phyloP scores from a whole-genome alignment of 2,113 vertebrate species.

The Ovis canadensis region DNA sequence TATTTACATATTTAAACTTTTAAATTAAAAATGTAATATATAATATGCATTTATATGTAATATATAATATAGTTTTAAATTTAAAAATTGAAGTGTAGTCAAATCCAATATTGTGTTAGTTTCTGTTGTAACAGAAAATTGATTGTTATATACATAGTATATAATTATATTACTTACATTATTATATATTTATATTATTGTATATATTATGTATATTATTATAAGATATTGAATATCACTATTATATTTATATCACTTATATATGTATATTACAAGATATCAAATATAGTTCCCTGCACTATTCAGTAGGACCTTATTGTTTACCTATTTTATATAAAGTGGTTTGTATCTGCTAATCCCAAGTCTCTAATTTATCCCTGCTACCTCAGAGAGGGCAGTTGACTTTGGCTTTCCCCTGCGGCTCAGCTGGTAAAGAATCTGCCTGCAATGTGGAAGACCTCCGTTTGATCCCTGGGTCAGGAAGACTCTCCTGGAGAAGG shows the following conservation, averaged over 20 bases:
- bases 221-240: not conserved
- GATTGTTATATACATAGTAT: not conserved
- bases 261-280: not conserved
- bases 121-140: not conserved
- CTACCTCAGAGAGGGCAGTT: not conserved
- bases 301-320: not conserved
- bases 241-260: not conserved
- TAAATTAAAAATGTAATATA: not conserved
- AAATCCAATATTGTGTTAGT: not conserved
- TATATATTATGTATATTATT: not conserved
- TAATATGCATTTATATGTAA: not conserved
- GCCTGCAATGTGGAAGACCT: not conserved
- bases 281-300: not conserved
- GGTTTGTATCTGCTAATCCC: not conserved
- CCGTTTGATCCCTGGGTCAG: not conserved
- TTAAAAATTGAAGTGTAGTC: not conserved
- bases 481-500: not conserved
- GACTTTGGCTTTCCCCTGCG: not conserved
- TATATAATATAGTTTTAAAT: not conserved
- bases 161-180: not conserved
- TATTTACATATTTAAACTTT: not conserved
- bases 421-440: not conserved
- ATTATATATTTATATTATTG: not conserved
- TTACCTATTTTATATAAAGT: not conserved
- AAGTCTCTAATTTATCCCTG: not conserved